Base-by-base conservation (phyloP, 2,113 vertebrate genomes). In the Coracopsis vasa region DNA sequence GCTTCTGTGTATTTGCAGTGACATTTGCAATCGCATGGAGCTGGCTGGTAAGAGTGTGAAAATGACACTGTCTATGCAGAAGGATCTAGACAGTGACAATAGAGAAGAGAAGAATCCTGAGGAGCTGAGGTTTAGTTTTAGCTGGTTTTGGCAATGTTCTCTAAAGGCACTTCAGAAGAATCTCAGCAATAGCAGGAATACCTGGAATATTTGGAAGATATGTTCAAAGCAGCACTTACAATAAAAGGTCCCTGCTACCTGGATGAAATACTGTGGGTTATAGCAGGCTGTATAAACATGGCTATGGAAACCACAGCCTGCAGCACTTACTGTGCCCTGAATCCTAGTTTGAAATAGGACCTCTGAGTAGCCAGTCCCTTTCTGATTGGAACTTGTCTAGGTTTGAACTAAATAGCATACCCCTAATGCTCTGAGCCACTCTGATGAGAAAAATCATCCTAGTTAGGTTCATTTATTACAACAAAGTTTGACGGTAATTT, bases 1-100 rank as follows among this genome's bases (percentile, higher is more conserved):
- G 94, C 78, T 92, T 91, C 69, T 94, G n/a, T 86, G 78, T 84
- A 47, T 94, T 86, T 89, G 77, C 87, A 67, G 56, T 89, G 73
- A 81, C 80, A 83, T 86, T 88, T 95, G 80, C 61, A 53, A 79
- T 74, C 87, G 84, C 61, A 71, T 7, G 3, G 45, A 89, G 69
- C 91, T 88, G 80, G 39, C 75, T 90, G 93, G 35, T 77, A 50
- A 54, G 65, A 42, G 39, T 39, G 35, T 72, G 86, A 77, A 94
- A 94, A 89, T 25, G 45, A n/a, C 62, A 29, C 67, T 25, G 91
- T 72, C 48, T 77, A 42, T 0, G 0, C 62, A 75, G 58, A 80
- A 82, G 89, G 62, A 95, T 62, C 65, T 78, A 78, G 78, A 69
- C 5, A 0, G 66, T 79, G 70, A 82, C 71, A 86, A 79, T 84